Evolutionary conservation across 1,140 invertebrate species (phyloP).

Genomic region (Bombus affinis): DNA sequence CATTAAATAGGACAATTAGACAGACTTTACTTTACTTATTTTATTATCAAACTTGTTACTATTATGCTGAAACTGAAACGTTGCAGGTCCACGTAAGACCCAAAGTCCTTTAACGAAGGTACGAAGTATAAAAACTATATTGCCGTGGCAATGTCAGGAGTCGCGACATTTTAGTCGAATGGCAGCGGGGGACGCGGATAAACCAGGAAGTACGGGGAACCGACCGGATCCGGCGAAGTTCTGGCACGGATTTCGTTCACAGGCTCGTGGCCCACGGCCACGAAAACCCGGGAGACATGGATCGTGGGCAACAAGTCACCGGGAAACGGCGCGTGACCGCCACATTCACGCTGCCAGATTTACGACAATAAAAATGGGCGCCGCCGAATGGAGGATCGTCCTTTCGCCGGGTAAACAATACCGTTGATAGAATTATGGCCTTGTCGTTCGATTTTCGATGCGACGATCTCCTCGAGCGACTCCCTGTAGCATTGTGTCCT

Average conservation of each 20-base stretch:
- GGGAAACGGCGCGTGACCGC: conserved; percentile 69
- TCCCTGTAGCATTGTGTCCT: neutral
- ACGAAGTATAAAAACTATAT: neutral
- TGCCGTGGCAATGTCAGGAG: conserved; percentile 13
- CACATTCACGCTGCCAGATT: conserved; percentile 54
- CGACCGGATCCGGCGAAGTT: conserved; percentile 56
- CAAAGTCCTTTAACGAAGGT: neutral
- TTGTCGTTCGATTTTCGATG: conserved; percentile 36
- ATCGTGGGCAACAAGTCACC: conserved; percentile 71
- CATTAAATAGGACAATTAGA: too few species aligned
- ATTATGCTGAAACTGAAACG: neutral
- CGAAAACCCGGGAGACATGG: conserved; percentile 62
- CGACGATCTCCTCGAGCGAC: conserved; percentile 1
- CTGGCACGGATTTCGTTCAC: conserved; percentile 54
- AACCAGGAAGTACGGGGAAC: conserved; percentile 46
- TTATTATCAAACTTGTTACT: too few species aligned
- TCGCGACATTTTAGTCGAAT: neutral
- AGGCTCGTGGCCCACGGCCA: conserved; percentile 21
- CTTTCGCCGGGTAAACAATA: conserved; percentile 33
- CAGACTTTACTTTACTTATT: too few species aligned
- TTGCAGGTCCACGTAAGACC: too few species aligned
- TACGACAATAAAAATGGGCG: conserved; percentile 63
- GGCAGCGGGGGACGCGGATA: neutral
- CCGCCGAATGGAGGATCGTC: conserved; percentile 7
- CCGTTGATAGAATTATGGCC: conserved; percentile 37